Conservation (phyloP, 2,888 invertebrate genomes). For the Ethmia dodecea region DNA sequence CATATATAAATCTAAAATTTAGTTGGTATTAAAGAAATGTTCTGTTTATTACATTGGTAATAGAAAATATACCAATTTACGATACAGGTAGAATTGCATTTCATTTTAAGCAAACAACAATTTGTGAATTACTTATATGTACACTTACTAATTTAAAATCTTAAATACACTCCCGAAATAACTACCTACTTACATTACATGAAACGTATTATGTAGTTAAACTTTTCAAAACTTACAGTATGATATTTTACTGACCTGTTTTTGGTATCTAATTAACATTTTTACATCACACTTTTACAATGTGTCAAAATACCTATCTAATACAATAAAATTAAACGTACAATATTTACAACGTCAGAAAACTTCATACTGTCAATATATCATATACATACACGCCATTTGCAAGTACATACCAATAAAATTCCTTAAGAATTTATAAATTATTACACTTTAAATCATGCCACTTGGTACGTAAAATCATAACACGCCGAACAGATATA, state of each 20-base stretch:
- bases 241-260: constrained; percentile 40
- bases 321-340: constrained; percentile 10
- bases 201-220: not conserved
- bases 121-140: too few relatives aligned
- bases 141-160: not conserved
- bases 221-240: not conserved
- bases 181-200: not conserved
- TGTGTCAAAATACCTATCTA: constrained; percentile 14
- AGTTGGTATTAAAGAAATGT: too few relatives aligned
- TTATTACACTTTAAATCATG: too few relatives aligned
- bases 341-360: constrained; percentile 21
- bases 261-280: constrained; percentile 38
- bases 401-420: too few relatives aligned
- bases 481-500: constrained; percentile 16
- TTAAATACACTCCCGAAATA: constrained; percentile 1
- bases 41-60: too few relatives aligned
- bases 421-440: too few relatives aligned
- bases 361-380: too few relatives aligned
- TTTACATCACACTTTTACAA: constrained; percentile 19
- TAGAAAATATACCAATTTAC: too few relatives aligned
- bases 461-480: constrained; percentile 2
- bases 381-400: too few relatives aligned
- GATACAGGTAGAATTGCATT: too few relatives aligned
- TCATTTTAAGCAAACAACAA: too few relatives aligned
- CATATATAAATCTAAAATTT: too few relatives aligned